Evolutionary conservation across 2,113 vertebrate genomes (phyloP), one percentile per base, ranked within the genome.

Genomic region (Hiodon alosoides): DNA sequence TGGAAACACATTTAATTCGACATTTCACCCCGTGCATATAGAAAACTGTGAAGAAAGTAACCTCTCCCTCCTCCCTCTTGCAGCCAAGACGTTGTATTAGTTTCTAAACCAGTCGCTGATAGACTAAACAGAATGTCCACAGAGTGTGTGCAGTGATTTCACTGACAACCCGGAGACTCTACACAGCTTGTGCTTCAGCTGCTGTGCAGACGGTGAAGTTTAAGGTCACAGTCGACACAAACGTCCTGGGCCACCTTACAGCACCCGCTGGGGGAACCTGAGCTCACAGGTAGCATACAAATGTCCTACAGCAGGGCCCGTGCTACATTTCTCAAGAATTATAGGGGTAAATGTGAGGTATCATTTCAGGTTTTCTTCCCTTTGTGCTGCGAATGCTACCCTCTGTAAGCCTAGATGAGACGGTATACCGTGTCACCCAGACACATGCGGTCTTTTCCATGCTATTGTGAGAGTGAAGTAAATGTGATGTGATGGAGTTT

Each of bases 301-400:
- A 47, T 31, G 31, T 31, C 31, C 62, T 65, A 3, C 3, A 47
- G 11, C 53, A 51, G 14, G 5, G 11, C 65, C 70, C 73, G 4
- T 69, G 47, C 3, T 31, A 54, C 9, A 60, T 61, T 11, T 52
- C n/a, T 68, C 8, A 16, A 13, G 61, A 69, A 62, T 17, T 59
- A 7, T 51, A 11, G n/a, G 62, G 80, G 76, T 78, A 84, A 83
- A 79, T 76, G 10, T 71, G 55, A 78, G 69, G 31, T 64, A n/a
- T 75, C 75, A 50, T 76, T 74, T 69, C 66, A 61, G 16, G 52
- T 74, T 54, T 73, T 68, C 71, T 48, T 71, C 75, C 70, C 17
- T 53, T 48, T 50, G 48, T 51, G 55, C 64, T 64, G n/a, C 54
- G 47, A 61, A 53, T 17, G 17, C 9, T 47, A 9, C 69, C 54